These are phyloP conservation scores for Macquaria australasica DNA, from an alignment of 2,113 vertebrate species.

Conservation along the genomic window DNA sequence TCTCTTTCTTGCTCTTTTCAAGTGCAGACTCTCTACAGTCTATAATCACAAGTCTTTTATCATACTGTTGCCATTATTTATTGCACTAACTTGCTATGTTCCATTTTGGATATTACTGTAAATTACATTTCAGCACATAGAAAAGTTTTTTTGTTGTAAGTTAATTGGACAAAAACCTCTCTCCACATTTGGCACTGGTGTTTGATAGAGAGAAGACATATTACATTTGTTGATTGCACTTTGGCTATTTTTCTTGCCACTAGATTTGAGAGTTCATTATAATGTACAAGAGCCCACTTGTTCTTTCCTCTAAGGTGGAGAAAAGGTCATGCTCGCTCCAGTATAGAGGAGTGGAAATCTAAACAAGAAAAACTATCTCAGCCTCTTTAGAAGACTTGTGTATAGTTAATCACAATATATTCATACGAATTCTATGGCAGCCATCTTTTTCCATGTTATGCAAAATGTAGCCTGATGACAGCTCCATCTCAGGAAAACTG, in stretches of 20 bases:
- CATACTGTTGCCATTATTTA: background rate
- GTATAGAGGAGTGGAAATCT: background rate
- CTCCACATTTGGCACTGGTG: background rate
- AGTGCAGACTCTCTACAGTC: background rate
- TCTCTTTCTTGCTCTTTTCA: constrained; percentile 2
- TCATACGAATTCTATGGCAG: background rate
- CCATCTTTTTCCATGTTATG: background rate
- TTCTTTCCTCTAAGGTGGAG: background rate
- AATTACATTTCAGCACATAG: background rate
- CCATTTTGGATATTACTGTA: background rate
- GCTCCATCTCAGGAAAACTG: background rate
- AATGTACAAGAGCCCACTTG: background rate
- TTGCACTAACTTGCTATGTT: background rate
- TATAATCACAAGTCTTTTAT: constrained; percentile 3
- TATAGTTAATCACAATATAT: background rate
- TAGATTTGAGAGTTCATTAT: background rate
- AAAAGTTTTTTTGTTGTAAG: background rate
- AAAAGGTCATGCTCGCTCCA: background rate
- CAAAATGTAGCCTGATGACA: background rate
- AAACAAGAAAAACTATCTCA: background rate
- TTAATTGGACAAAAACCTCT: background rate
- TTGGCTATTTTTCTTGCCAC: background rate
- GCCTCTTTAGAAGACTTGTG: background rate
- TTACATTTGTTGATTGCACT: background rate
- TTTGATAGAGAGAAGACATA: background rate